These are phyloP conservation scores for Cathartes aura DNA, from an alignment of 2,113 vertebrate genomes.

Conservation along the genomic window DNA sequence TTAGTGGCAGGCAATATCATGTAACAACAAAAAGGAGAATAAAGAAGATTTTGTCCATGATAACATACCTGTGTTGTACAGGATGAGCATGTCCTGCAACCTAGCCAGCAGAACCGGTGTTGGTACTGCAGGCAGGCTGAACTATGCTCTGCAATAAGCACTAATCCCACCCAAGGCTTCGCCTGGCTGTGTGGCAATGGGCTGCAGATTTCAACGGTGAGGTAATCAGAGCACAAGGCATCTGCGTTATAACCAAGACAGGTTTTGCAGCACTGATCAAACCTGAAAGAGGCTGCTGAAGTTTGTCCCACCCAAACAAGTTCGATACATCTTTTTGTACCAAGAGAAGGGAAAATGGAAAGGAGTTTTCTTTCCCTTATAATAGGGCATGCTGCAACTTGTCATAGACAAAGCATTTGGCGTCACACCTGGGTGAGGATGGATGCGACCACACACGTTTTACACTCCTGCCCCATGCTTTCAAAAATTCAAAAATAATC, in stretches of 20 bases:
- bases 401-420: background rate
- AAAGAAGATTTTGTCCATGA: background rate
- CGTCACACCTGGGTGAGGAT: background rate
- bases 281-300: background rate
- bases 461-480: background rate
- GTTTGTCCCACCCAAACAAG: background rate
- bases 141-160: background rate
- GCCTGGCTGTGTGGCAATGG: background rate
- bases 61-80: background rate
- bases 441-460: background rate
- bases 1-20: background rate
- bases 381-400: background rate
- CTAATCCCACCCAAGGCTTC: background rate
- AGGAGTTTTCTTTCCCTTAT: background rate
- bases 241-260: background rate
- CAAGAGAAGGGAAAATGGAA: background rate
- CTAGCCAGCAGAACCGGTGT: accelerated
- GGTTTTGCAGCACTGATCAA: background rate
- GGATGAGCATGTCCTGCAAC: background rate
- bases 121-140: background rate
- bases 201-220: background rate
- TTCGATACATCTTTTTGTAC: background rate
- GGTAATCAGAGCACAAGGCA: background rate
- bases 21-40: background rate
- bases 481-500: background rate